Conservation (phyloP, 2,113 vertebrate genomes). For the Chitala chitala region DNA sequence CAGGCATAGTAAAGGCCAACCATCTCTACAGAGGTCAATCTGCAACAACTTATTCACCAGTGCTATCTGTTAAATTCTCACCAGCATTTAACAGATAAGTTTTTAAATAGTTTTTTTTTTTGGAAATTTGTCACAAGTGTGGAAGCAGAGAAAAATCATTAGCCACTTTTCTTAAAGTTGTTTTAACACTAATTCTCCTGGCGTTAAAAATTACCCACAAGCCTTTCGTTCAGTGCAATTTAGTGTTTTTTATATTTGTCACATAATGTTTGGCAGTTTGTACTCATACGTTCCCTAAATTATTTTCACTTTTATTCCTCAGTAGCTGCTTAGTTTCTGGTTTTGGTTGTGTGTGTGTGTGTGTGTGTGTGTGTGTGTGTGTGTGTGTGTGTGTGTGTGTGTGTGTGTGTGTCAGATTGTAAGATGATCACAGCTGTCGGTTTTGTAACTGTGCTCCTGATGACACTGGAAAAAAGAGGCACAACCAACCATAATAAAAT, state of each 20-base stretch:
- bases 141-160: not conserved
- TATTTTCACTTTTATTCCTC: not conserved
- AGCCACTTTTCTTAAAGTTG: not conserved
- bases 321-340: too few species aligned
- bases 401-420: too few species aligned
- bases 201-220: not conserved
- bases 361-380: too few species aligned
- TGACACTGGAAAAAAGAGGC: too few species aligned
- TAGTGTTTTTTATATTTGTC: not conserved
- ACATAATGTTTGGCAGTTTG: not conserved
- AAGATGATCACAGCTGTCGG: too few species aligned
- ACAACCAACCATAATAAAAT: too few species aligned
- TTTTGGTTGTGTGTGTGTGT: too few species aligned
- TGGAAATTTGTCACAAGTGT: not conserved
- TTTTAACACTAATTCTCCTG: not conserved
- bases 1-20: not conserved
- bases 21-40: not conserved
- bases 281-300: not conserved
- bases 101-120: constrained; percentile 7
- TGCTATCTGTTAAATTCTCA: not conserved
- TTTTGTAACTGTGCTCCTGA: too few species aligned
- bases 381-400: too few species aligned
- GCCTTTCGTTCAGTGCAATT: not conserved
- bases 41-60: not conserved
- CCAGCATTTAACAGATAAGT: not conserved